Conservation (phyloP, 2,888 invertebrate genomes). For the Ephialtes manifestator region DNA sequence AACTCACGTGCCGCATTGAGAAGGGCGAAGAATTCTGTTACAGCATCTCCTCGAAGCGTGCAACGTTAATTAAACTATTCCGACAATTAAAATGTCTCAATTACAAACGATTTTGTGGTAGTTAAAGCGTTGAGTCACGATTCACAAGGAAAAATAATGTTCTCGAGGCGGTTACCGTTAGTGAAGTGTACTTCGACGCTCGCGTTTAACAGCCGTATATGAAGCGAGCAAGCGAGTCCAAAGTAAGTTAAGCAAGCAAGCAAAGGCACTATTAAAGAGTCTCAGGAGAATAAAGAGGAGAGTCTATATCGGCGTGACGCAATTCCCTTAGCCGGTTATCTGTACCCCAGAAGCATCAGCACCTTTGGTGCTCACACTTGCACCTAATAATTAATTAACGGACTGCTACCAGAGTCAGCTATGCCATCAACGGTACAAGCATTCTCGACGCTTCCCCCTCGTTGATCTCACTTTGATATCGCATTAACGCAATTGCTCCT, state of each 20-base stretch:
- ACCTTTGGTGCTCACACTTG: slow-evolving; percentile 40
- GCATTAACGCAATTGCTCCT: slow-evolving; percentile 22
- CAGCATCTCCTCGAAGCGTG: slow-evolving; percentile 1
- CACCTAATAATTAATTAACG: slow-evolving; percentile 64
- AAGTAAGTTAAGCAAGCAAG: background rate
- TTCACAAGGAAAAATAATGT: slow-evolving; percentile 50
- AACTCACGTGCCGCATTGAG: background rate
- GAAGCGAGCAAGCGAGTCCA: slow-evolving; percentile 15
- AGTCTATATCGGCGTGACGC: slow-evolving; percentile 55
- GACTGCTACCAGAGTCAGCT: slow-evolving; percentile 25
- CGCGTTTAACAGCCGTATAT: slow-evolving; percentile 41
- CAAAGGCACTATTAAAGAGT: background rate
- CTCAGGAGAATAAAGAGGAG: slow-evolving; percentile 31
- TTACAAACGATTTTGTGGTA: slow-evolving; percentile 44
- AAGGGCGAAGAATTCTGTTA: background rate
- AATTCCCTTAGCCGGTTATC: slow-evolving; percentile 61
- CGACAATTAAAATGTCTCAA: slow-evolving; percentile 52
- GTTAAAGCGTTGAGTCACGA: slow-evolving; percentile 48
- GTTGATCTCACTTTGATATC: slow-evolving; percentile 40
- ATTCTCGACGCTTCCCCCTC: background rate
- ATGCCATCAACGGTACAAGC: slow-evolving; percentile 34
- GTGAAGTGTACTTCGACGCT: slow-evolving; percentile 24
- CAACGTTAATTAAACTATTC: slow-evolving; percentile 29
- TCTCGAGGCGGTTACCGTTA: slow-evolving; percentile 63
- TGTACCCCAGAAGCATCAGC: slow-evolving; percentile 13